Evolutionary conservation across 2,113 vertebrate species (phyloP).

Genomic region (Aix galericulata): DNA sequence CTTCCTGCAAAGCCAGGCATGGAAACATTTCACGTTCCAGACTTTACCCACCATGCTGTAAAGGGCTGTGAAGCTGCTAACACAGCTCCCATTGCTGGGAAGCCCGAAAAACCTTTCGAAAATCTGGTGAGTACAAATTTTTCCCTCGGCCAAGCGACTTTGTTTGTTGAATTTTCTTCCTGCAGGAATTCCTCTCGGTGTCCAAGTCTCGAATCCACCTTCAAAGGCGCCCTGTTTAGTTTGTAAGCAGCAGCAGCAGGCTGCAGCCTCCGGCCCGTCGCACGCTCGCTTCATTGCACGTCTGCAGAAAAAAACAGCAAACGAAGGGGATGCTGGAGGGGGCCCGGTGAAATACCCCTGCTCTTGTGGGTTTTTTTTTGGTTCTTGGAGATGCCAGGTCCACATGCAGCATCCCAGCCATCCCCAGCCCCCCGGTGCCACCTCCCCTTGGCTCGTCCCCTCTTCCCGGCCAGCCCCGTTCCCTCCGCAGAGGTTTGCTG

Average conservation of each 20-base stretch:
- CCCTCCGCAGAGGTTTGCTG: background rate
- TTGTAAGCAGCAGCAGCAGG: background rate
- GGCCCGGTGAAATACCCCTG: background rate
- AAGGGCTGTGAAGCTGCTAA: background rate
- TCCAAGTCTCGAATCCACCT: background rate
- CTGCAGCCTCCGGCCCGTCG: background rate
- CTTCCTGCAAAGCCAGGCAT: background rate
- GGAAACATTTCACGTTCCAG: background rate
- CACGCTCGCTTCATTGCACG: rapidly evolving
- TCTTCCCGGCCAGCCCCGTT: background rate
- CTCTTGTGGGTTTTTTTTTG: background rate
- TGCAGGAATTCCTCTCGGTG: background rate
- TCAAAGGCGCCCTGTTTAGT: slow-evolving; percentile 2
- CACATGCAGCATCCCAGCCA: background rate
- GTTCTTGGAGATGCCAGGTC: background rate
- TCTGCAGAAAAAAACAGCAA: background rate
- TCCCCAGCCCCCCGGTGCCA: background rate
- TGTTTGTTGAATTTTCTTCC: slow-evolving; percentile 43
- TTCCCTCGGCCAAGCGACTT: background rate
- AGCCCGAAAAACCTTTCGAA: background rate
- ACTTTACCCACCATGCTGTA: background rate
- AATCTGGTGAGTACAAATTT: background rate
- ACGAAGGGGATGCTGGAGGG: rapidly evolving
- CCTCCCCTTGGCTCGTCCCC: rapidly evolving
- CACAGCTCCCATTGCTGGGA: background rate